Conservation (phyloP, 2,113 vertebrate genomes). For the Struthidea cinerea region DNA sequence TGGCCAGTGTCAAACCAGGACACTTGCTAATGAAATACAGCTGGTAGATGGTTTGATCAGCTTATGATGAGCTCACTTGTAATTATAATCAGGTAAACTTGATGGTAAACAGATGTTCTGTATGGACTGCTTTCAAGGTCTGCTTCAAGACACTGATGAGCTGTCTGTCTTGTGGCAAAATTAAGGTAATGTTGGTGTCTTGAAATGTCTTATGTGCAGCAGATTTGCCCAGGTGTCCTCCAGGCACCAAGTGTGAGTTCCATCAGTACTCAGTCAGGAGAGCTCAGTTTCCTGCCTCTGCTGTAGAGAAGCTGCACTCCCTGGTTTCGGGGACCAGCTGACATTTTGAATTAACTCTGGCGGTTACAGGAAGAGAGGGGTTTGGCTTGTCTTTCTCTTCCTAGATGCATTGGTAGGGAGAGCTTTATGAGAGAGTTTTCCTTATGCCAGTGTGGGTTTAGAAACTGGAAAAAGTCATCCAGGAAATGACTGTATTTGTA, state of each 20-base stretch:
- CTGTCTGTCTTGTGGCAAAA: not conserved
- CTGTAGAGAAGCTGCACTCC: not conserved
- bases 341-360: not conserved
- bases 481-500: not conserved
- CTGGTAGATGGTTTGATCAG: not conserved
- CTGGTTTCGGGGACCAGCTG: not conserved
- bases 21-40: not conserved
- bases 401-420: not conserved
- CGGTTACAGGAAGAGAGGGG: not conserved
- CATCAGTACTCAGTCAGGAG: not conserved
- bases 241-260: not conserved
- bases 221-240: not conserved
- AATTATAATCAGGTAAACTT: not conserved
- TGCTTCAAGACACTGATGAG: not conserved
- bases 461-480: not conserved
- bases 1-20: not conserved
- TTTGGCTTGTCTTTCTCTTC: not conserved
- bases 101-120: not conserved
- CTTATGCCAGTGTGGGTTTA: not conserved
- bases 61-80: not conserved
- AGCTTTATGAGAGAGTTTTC: not conserved
- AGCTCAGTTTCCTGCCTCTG: not conserved
- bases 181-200: not conserved
- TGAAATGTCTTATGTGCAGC: not conserved
- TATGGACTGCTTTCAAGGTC: not conserved